Evolutionary conservation across 2,888 invertebrate species (phyloP).

Genomic region (Tetramorium bicarinatum): DNA sequence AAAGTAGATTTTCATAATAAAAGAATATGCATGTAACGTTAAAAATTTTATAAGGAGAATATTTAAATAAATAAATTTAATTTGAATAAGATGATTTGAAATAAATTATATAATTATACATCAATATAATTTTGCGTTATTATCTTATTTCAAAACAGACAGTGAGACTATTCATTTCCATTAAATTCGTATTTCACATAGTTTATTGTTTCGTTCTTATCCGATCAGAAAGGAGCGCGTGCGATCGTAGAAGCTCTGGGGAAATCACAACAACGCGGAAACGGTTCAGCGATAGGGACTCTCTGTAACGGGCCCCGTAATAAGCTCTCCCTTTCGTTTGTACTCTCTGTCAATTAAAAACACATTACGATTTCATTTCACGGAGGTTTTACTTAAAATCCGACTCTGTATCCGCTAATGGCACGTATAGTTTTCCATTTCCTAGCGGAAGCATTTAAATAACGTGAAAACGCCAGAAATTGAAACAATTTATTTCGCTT

Average conservation of each 20-base stretch:
- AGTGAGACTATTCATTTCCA: not conserved
- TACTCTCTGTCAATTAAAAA: not conserved
- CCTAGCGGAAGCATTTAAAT: not conserved
- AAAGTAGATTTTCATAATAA: too few relatives aligned
- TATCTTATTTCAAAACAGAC: not conserved
- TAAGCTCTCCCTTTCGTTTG: not conserved
- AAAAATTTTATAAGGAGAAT: not conserved
- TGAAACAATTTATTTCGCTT: not conserved
- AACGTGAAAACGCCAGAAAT: not conserved
- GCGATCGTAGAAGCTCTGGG: not conserved
- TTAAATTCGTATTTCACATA: not conserved
- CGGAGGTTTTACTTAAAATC: not conserved
- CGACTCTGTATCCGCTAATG: too few relatives aligned
- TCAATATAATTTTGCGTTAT: too few relatives aligned
- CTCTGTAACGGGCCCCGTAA: not conserved
- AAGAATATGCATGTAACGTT: not conserved
- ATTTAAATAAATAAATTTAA: not conserved
- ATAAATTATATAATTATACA: not conserved
- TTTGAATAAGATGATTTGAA: not conserved
- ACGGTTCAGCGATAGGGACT: not conserved
- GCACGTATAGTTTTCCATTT: not conserved
- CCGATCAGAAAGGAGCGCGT: not conserved
- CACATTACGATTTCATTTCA: not conserved
- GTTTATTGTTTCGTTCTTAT: conserved; percentile 9
- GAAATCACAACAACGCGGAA: not conserved